Percentiles rank a stretch among this genome's conserved stretches.
These are phyloP conservation scores for Phragmatobia fuliginosa DNA, from an alignment of 2,888 invertebrate species.

Conservation along the genomic window DNA sequence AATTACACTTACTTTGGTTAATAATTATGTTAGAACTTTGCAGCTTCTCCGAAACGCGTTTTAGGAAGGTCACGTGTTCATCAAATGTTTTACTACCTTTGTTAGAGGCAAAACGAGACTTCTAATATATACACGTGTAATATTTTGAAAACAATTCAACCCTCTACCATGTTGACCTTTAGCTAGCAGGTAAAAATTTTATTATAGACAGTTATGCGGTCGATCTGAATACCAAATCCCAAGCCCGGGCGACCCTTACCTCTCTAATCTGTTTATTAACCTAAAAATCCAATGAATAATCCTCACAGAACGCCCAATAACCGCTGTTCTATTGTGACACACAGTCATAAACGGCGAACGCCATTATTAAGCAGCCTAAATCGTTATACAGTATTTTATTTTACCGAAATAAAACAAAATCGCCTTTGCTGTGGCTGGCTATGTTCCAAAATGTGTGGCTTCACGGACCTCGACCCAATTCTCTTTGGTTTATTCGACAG, in stretches of 20 bases:
- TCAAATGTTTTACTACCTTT: background rate
- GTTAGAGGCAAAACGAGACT: constrained; percentile 12
- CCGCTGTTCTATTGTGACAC: constrained; percentile 45
- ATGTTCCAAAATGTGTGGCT: constrained; percentile 75
- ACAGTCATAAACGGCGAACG: constrained; percentile 48
- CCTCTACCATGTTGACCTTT: constrained; percentile 27
- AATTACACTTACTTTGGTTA: too few species aligned
- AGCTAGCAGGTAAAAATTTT: constrained; percentile 34
- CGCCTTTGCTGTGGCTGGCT: constrained; percentile 70
- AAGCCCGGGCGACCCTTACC: constrained; percentile 20
- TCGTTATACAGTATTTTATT: constrained; percentile 71
- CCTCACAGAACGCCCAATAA: constrained; percentile 48
- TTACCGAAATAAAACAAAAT: constrained; percentile 77
- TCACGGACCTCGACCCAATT: constrained; percentile 76
- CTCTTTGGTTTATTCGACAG: constrained; percentile 75
- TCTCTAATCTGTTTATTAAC: constrained; percentile 51
- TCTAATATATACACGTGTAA: constrained; percentile 22
- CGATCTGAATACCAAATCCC: constrained; percentile 35
- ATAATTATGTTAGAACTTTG: too few species aligned
- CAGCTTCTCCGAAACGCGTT: too few species aligned
- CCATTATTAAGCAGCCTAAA: constrained; percentile 57
- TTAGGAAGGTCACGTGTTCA: too few species aligned
- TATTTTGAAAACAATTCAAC: constrained; percentile 38
- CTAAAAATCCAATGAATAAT: constrained; percentile 48
- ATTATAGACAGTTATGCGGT: constrained; percentile 25